A percentile compares a stretch with the other conserved stretches of the same genome.
These are phyloP conservation scores for Ataeniobius toweri DNA, from an alignment of 2,797 vertebrate genomes.

Conservation along the genomic window DNA sequence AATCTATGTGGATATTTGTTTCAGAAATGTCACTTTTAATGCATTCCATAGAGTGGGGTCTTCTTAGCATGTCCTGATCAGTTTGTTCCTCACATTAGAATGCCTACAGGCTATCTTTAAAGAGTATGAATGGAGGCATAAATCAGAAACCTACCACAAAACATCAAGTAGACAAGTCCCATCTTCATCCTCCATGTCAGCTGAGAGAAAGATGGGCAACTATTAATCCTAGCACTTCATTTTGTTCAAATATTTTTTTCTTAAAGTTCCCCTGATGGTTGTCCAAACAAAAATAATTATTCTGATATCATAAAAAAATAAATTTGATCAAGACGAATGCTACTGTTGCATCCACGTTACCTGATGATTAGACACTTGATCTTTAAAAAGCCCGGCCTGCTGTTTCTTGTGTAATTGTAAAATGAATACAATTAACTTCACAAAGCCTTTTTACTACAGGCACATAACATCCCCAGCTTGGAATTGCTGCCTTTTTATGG, in stretches of 20 bases:
- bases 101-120: neutral
- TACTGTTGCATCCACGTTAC: neutral
- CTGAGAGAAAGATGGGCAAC: conserved; percentile 53
- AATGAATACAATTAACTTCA: neutral
- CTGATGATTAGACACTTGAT: neutral
- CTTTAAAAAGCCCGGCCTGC: neutral
- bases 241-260: too few relatives aligned
- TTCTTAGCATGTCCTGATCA: neutral
- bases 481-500: conserved; percentile 1
- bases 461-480: neutral
- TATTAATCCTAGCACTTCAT: neutral
- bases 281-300: neutral
- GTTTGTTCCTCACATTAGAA: neutral
- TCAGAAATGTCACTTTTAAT: neutral
- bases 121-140: neutral
- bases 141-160: conserved; percentile 80
- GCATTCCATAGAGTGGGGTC: neutral
- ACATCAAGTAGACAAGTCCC: conserved; percentile 88
- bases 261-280: neutral
- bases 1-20: neutral
- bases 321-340: neutral
- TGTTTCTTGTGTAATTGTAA: neutral
- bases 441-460: neutral
- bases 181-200: conserved; percentile 89
- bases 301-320: neutral